Base-by-base conservation (phyloP, 2,113 vertebrate genomes). In the Holacanthus passer region DNA sequence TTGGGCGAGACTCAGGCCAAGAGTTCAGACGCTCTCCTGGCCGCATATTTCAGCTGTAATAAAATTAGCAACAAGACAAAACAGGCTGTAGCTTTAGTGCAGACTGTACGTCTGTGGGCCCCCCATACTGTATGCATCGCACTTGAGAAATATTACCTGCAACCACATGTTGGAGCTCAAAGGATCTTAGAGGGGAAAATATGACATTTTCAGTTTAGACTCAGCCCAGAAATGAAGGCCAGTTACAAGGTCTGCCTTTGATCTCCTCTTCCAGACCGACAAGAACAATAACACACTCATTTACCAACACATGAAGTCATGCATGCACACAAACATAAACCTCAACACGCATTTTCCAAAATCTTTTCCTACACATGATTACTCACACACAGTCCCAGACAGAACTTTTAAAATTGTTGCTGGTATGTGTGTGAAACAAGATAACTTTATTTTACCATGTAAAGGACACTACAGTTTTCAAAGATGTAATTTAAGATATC, bases 11-110 rank as follows among this genome's bases (percentile, higher is more conserved):
- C 82, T 37, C 72, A 81, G 87, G 86, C 83, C 77, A 79, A 77
- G 70, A 87, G 90, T 89, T 90, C 84, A 87, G 76, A 83, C 20
- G 24, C 29, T 77, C 74, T 80, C 50, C 55, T 67, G 66, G 39
- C 76, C 27, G 39, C 82, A 67, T 82, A 74, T 85, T 84, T 79
- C 16, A 68, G 39, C 73, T 2, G 32, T 55, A 75, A 81, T 87
- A 81, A 82, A 87, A 83, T 71, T 65, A 86, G 37, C 80, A 67
- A 72, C 68, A 83, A 88, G 80, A 82, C 77, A 75, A 89, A 89
- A 85, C 70, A 79, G 74, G 66, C 65, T 66, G 56, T 6, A 37
- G 62, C 20, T 82, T 66, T 41, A 77, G 35, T 73, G 39, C 41
- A 69, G 69, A 73, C 81, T 24, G 50, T 48, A 29, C 2, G 13